Conservation (phyloP, 2,113 vertebrate species). For the Strix uralensis region DNA sequence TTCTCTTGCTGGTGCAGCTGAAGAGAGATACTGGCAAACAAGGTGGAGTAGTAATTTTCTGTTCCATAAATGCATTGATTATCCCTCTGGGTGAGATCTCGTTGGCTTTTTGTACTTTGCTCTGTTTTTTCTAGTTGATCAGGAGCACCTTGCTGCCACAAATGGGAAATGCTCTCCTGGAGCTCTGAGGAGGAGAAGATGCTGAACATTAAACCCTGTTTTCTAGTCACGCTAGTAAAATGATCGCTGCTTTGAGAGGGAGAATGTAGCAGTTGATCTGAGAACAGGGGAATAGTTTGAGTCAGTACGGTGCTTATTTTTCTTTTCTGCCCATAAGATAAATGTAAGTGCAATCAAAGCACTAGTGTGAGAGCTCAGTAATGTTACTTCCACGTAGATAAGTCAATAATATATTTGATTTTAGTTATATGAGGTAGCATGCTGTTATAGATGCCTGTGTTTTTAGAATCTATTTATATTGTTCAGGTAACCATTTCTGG, state of each 20-base stretch:
- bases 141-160: neutral
- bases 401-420: neutral
- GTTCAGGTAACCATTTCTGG: neutral
- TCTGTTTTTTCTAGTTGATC: neutral
- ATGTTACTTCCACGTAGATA: rapidly evolving
- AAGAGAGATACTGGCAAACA: neutral
- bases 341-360: neutral
- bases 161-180: too few species aligned
- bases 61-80: rapidly evolving
- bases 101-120: neutral
- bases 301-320: neutral
- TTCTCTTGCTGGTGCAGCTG: neutral
- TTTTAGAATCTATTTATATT: neutral
- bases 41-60: neutral
- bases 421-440: neutral
- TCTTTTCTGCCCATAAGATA: neutral
- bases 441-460: neutral
- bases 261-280: neutral
- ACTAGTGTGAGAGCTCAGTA: rapidly evolving
- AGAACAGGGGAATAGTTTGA: neutral
- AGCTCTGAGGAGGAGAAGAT: neutral
- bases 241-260: neutral
- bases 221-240: rapidly evolving
- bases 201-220: rapidly evolving
- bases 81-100: neutral